Conservation (phyloP, 2,888 invertebrate species). For the Schizaphis graminum region DNA sequence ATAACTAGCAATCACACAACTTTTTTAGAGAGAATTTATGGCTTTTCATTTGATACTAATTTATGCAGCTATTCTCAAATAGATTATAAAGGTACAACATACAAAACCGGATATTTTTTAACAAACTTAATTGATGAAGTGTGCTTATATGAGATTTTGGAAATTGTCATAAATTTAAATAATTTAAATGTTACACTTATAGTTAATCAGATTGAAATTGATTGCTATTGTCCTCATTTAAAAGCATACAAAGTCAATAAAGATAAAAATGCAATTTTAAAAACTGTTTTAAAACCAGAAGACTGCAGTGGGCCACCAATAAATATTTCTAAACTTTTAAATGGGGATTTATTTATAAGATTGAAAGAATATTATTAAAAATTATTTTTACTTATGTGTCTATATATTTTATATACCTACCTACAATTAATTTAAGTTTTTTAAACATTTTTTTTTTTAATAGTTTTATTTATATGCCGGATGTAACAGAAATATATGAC, state of each 20-base stretch:
- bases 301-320: neutral
- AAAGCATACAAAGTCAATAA: neutral
- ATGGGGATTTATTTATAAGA: neutral
- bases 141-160: too few relatives aligned
- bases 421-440: neutral
- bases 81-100: too few relatives aligned
- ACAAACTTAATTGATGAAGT: too few relatives aligned
- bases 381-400: neutral
- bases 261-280: neutral
- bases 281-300: neutral
- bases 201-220: neutral
- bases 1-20: neutral
- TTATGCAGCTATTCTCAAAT: too few relatives aligned
- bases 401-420: neutral
- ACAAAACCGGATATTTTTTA: too few relatives aligned
- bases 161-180: too few relatives aligned
- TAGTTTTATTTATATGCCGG: neutral
- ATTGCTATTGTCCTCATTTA: neutral
- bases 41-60: neutral
- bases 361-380: conserved; percentile 19
- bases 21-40: conserved; percentile 10
- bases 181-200: neutral
- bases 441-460: too few relatives aligned
- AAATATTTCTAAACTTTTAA: neutral
- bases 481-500: too few relatives aligned